Evolutionary conservation across 1,140 invertebrate genomes (phyloP).

Genomic region (Aphaenogaster rudis): DNA sequence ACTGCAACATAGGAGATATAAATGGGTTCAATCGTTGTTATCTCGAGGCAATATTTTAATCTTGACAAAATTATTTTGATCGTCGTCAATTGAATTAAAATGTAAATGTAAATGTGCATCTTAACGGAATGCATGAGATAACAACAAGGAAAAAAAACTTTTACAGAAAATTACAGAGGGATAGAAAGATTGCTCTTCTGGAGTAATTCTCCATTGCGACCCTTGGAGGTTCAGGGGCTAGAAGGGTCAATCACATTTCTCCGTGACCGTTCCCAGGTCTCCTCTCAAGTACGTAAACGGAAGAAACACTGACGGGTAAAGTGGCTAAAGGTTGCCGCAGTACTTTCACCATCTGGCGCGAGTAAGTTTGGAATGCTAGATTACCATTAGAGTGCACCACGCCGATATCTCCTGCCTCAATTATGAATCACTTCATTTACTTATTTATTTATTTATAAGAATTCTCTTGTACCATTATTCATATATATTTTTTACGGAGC

Average conservation of each 20-base stretch:
- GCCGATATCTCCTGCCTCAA: not conserved
- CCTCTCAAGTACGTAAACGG: conserved; percentile 56
- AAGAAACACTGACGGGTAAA: conserved; percentile 47
- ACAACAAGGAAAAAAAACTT: not conserved
- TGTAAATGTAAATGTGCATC: conserved; percentile 5
- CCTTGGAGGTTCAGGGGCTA: conserved; percentile 14
- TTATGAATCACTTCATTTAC: not conserved
- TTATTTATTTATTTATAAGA: not conserved
- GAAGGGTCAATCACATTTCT: conserved; percentile 52
- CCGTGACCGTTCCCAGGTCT: conserved; percentile 47
- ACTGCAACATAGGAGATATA: not conserved
- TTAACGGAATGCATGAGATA: not conserved
- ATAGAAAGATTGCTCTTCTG: not conserved
- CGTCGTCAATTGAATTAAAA: not conserved
- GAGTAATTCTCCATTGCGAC: conserved; percentile 8
- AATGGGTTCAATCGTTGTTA: not conserved
- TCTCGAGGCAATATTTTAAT: not conserved
- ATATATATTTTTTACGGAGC: not conserved
- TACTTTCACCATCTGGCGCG: conserved; percentile 59
- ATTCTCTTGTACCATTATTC: not conserved
- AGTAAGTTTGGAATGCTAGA: conserved; percentile 37
- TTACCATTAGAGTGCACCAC: conserved; percentile 23
- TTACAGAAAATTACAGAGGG: not conserved
- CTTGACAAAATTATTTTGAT: not conserved
- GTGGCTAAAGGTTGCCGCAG: conserved; percentile 44